These are phyloP conservation scores for Dinomys branickii DNA, from an alignment of 2,113 vertebrate genomes.

Conservation along the genomic window DNA sequence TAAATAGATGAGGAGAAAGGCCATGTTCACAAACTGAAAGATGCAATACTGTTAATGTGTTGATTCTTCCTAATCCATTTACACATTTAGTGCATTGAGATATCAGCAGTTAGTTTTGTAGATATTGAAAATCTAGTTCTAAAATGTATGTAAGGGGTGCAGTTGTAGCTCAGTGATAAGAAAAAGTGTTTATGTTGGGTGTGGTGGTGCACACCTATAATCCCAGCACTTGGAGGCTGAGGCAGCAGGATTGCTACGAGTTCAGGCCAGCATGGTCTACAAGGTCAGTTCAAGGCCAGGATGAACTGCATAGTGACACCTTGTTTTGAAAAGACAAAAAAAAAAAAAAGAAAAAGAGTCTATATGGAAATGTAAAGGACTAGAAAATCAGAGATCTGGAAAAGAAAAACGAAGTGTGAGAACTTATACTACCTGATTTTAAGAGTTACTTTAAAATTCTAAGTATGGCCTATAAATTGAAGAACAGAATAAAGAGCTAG, in stretches of 20 bases:
- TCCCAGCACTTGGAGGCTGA: not conserved
- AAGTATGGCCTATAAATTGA: not conserved
- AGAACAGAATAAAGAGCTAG: not conserved
- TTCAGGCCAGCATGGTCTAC: not conserved
- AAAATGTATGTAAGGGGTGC: not conserved
- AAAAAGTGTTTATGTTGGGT: not conserved
- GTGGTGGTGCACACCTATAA: not conserved
- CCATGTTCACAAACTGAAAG: not conserved
- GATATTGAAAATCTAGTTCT: conserved; percentile 38
- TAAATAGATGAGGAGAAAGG: not conserved
- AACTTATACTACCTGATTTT: not conserved
- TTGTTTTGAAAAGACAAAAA: no score
- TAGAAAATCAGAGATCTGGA: conserved; percentile 18
- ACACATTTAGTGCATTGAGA: not conserved
- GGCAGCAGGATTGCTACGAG: not conserved
- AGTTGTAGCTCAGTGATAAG: not conserved
- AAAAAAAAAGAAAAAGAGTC: not conserved
- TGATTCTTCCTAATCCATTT: not conserved
- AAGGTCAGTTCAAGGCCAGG: not conserved
- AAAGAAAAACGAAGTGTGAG: not conserved
- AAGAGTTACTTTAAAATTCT: not conserved
- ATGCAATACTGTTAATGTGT: not conserved
- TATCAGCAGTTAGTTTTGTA: not conserved
- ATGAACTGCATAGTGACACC: not conserved
- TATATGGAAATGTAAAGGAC: conserved; percentile 24